Evolutionary conservation across 1,140 invertebrate genomes (phyloP), one percentile per base, ranked within the genome.

Genomic region (Patella vulgata): DNA sequence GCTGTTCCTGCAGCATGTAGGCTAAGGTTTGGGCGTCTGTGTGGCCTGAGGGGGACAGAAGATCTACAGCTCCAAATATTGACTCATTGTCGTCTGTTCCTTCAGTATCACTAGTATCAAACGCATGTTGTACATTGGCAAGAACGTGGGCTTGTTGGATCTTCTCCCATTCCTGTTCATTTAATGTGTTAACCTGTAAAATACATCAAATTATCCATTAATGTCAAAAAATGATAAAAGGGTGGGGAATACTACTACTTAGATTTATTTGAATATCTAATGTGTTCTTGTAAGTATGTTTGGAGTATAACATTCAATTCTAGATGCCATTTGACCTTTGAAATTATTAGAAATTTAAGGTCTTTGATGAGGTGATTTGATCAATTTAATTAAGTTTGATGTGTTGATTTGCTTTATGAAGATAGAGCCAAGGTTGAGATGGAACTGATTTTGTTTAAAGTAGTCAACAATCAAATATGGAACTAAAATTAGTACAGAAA

Each of bases 21-120:
- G 97, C 97, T 58, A 99, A 86, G 0, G 96, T 96, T 83, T 99
- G 97, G 30, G 97, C 96, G 84, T 99, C 97, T 6, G 93, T 95
- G 79, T 95, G 92, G 3, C 90, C 82, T 48, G 74, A 71, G 3
- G 80, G 82, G 31, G 77, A 86, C 27, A 86, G 66, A 89, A 91
- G 6, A 89, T 93, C 81, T 87, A 93, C 85, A 87, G 88, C 83
- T 90, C 92, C 52, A 67, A 84, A 81, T 31, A 85, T 73, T 87
- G 70, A 93, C 48, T 82, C 79, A 52, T 73, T 77, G 39, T 75
- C 75, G 44, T 80, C 79, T 21, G 72, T 74, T 1, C 74, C 78
- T 82, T 95, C 93, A 1, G 89, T 89, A 79, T 93, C 92, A 78
- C 91, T 91, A 12, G 92, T 88, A 81, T 95, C 92, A 85, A 93